Conservation (phyloP, 2,113 vertebrate species). For the Zosterops japonicus region DNA sequence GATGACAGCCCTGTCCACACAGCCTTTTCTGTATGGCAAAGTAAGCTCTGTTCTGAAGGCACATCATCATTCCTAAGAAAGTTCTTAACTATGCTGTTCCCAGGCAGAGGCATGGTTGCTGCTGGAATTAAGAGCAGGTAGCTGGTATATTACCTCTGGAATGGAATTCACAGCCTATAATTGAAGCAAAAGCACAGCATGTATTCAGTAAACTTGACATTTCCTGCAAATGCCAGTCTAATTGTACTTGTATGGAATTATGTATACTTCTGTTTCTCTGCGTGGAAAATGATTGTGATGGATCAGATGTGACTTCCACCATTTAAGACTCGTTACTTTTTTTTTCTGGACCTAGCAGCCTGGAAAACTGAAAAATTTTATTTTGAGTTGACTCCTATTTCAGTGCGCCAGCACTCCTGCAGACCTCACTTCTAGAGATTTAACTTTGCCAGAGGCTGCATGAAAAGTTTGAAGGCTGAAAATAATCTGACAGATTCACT, state of each 20-base stretch:
- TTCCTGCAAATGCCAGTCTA: not conserved
- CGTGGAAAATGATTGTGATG: not conserved
- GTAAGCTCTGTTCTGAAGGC: not conserved
- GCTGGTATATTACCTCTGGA: not conserved
- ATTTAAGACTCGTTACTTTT: not conserved
- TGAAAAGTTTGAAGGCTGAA: not conserved
- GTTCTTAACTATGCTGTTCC: not conserved
- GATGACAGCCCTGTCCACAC: not conserved
- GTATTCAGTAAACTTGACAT: not conserved
- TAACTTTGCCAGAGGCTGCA: not conserved
- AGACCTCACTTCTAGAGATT: not conserved
- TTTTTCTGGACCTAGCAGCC: not conserved
- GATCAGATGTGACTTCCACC: not conserved
- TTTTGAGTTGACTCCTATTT: not conserved
- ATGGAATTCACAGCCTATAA: not conserved
- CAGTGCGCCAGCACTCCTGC: not conserved
- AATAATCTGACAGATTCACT: not conserved
- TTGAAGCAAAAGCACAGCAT: not conserved
- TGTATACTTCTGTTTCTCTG: not conserved
- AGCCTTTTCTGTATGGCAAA: not conserved
- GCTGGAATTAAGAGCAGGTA: not conserved
- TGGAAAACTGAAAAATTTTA: not conserved
- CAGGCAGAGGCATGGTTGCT: rapidly evolving
- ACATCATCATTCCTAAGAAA: not conserved
- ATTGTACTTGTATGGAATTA: not conserved